Base-by-base conservation (phyloP, 2,797 vertebrate genomes). In the Aplochiton taeniatus region DNA sequence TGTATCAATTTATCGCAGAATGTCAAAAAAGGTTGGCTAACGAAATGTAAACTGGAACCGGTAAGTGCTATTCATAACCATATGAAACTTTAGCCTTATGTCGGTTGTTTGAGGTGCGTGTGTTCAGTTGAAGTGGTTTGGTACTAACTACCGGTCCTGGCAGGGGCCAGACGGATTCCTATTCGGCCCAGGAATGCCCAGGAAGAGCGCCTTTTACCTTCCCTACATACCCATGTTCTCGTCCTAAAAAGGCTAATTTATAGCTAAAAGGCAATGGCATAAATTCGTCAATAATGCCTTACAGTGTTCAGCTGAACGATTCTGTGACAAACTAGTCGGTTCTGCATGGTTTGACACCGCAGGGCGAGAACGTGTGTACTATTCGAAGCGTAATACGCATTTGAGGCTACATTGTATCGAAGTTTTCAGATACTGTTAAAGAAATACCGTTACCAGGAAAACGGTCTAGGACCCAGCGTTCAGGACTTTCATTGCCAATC, bases 21-120 rank as follows among this genome's bases (percentile, higher is more conserved):
- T 51, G n/a, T 41, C 49, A 9, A 13, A 20, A 11, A 14, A 48
- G 11, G 47, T 14, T 8, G 60, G 13, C n/a, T 31, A 62, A 61
- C 20, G n/a, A 42, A 42, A 49, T 62, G 60, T 52, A 18, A 51
- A 62, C 47, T 10, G 48, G 20, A 41, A 61, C 16, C 13, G 60
- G 60, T 62, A 18, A 62, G 31, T n/a, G 48, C 50, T n/a, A 14
- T 18, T 41, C 16, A 14, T 51, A 47, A n/a, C 46, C 61, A 46
- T 49, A 50, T 54, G 41, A 70, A 64, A 70, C 54, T 69, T 69
- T 42, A 47, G 42, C 19, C 12, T 16, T 52, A 48, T 58, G n/a
- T 62, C 11, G 18, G 52, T 18, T 62, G 11, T 62, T 58, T 18
- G 13, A n/a, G n/a, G 60, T 49, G 60, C 13, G 53, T 45, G 20